Conservation (phyloP, 2,113 vertebrate species). For the Phainopepla nitens region DNA sequence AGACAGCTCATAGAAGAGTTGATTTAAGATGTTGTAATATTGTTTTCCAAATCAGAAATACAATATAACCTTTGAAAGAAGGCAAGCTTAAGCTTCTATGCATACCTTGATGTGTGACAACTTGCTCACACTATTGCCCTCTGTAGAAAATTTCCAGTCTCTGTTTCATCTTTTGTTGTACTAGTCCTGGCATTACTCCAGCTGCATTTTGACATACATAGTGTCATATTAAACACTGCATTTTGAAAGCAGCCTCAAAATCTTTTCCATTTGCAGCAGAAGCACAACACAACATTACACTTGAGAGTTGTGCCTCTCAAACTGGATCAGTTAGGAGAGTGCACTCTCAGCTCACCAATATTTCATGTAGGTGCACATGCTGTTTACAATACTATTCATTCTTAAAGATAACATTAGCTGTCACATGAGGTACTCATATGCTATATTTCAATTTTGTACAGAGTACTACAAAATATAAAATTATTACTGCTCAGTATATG, state of each 20-base stretch:
- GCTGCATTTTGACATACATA: neutral
- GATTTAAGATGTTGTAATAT: neutral
- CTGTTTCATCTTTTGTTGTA: neutral
- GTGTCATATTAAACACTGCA: neutral
- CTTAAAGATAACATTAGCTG: neutral
- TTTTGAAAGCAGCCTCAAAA: neutral
- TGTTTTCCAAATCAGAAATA: neutral
- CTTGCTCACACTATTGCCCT: neutral
- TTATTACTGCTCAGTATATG: neutral
- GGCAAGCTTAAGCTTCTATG: neutral
- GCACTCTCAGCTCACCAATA: neutral
- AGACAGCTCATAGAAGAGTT: neutral
- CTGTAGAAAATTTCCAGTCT: neutral
- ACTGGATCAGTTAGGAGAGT: neutral
- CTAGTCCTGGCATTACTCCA: neutral
- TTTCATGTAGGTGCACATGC: neutral
- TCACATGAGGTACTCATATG: neutral
- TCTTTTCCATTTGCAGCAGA: neutral
- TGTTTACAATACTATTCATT: neutral
- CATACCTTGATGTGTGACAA: neutral
- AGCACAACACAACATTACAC: neutral
- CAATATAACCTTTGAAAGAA: neutral
- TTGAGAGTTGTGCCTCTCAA: neutral
- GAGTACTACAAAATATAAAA: neutral
- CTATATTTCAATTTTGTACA: neutral